Base-by-base conservation (phyloP, 2,797 vertebrate species). In the Avahi laniger region DNA sequence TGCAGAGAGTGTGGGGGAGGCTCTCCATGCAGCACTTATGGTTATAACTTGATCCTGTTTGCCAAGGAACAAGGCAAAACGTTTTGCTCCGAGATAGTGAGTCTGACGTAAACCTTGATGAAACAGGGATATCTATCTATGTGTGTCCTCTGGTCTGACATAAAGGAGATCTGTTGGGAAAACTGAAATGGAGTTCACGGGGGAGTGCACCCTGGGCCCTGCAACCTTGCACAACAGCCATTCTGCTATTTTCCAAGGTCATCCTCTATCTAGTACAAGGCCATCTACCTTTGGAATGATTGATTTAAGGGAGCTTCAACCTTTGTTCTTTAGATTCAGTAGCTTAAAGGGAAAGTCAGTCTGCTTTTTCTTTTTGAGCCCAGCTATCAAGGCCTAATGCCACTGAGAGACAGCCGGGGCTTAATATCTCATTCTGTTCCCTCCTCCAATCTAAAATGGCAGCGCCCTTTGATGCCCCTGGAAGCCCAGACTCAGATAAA, bases 201-300 rank as follows among this genome's bases (percentile, higher is more conserved):
- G 89, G 96, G 83, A 95, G 88, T n/a, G 78, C 67, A 30, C 93
- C 67, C 46, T 83, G 95, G 80, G 50, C 70, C 50, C 85, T 86
- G 95, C 96, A 91, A 96, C 93, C 91, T 98, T 98, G 93, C 97
- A 92, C 91, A 89, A 98, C 91, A 89, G 84, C 69, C 97, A n/a
- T 97, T 83, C 97, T 97, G 97, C 85, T 81, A 78, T 97, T 98
- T 96, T 98, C 98, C 98, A 98, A 97, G 97, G 97, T 97, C 96
- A 93, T 1, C 35, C 67, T 92, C 91, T 97, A 63, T 75, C 96
- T 97, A 94, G 96, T 96, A 96, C 97, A 98, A 98, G 98, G 97
- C 92, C 95, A 18, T 88, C 97, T 97, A 94, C 78, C 98, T 98
- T 97, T 98, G 98, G 98, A 98, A 98, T 98, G 96, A 98, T 97